phyloP scores from a whole-genome alignment of 1,140 invertebrate genomes.

The Cydia strobilella region DNA sequence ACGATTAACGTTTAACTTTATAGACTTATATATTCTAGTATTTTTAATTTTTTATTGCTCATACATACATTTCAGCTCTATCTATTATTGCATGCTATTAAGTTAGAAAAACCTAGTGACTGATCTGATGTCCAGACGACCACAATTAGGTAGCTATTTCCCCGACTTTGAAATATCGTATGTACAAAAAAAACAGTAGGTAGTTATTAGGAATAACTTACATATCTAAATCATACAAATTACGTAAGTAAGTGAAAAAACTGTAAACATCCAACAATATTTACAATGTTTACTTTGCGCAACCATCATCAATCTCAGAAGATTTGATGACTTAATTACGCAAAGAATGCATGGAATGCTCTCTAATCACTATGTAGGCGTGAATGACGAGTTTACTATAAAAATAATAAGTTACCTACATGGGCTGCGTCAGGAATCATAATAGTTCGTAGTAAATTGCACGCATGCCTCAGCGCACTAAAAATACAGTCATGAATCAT shows the following conservation, averaged over 20 bases:
- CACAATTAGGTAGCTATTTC: too few species aligned
- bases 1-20: background rate
- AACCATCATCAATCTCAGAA: conserved; percentile 3
- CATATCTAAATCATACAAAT: background rate
- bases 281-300: conserved; percentile 14
- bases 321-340: conserved; percentile 11
- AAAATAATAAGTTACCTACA: conserved; percentile 36
- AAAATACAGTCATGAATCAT: conserved; percentile 72
- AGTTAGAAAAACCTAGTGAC: too few species aligned
- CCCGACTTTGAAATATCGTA: too few species aligned
- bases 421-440: conserved; percentile 53
- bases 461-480: conserved; percentile 61
- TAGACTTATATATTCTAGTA: too few species aligned
- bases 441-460: conserved; percentile 72
- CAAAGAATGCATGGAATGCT: conserved; percentile 12
- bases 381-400: conserved; percentile 24
- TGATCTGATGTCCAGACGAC: too few species aligned
- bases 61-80: too few species aligned
- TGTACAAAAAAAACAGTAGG: too few species aligned
- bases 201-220: too few species aligned
- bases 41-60: too few species aligned
- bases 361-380: background rate
- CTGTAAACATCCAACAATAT: background rate
- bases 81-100: too few species aligned
- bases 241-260: background rate